A percentile compares a stretch with the other conserved stretches of the same genome.
Conservation (phyloP, 2,797 vertebrate species). For the Sylvilagus floridanus region DNA sequence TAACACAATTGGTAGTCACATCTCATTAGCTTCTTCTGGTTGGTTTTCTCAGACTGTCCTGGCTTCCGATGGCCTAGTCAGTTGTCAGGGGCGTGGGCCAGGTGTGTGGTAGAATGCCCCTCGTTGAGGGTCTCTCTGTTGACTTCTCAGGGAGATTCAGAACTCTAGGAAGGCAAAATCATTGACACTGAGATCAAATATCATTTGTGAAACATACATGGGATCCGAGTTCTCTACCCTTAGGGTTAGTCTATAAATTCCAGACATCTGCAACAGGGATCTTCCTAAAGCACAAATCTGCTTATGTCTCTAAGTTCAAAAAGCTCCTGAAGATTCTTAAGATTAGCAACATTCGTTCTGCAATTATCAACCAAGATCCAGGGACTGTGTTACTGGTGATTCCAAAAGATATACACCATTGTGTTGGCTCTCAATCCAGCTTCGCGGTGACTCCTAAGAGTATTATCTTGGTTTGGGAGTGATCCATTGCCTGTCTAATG, state of each 20-base stretch:
- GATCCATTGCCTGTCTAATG: background rate
- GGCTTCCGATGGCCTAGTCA: background rate
- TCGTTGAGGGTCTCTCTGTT: background rate
- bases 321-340: background rate
- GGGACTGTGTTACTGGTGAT: background rate
- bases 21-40: background rate
- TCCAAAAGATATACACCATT: background rate
- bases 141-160: background rate
- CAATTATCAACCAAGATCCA: background rate
- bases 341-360: background rate
- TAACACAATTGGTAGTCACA: background rate
- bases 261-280: background rate
- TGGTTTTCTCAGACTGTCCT: background rate
- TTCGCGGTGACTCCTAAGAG: background rate
- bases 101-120: background rate
- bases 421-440: background rate
- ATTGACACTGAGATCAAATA: background rate
- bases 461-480: background rate
- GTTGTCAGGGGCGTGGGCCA: background rate
- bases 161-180: background rate
- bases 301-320: background rate
- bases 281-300: conserved; percentile 6
- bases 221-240: background rate
- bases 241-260: background rate
- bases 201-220: background rate